Evolutionary conservation across 2,888 invertebrate species (phyloP).

Genomic region (Ectemnius continuus): DNA sequence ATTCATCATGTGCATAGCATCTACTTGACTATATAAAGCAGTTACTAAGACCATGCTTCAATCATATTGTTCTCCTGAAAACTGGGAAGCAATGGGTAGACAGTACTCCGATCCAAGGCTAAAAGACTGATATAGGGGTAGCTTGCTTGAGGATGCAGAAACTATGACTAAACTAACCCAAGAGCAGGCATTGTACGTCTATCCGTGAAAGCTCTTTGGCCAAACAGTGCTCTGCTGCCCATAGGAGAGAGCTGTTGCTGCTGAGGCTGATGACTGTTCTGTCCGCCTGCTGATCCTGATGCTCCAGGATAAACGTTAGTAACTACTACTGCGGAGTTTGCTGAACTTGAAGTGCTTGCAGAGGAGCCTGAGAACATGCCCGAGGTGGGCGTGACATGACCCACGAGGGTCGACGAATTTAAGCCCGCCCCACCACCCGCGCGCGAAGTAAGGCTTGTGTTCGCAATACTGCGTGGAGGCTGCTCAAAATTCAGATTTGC

Average conservation of each 20-base stretch:
- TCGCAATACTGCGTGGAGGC: conserved; percentile 92
- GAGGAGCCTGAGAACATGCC: conserved; percentile 81
- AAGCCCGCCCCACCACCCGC: conserved; percentile 84
- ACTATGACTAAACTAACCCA: conserved; percentile 76
- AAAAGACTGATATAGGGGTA: conserved; percentile 4
- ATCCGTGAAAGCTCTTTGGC: conserved; percentile 88
- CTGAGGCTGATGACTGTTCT: conserved; percentile 77
- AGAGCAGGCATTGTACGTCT: conserved; percentile 84
- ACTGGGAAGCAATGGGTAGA: conserved; percentile 10
- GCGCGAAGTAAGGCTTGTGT: conserved; percentile 84
- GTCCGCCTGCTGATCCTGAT: conserved; percentile 76
- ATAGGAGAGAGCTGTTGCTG: conserved; percentile 81
- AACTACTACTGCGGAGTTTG: conserved; percentile 74
- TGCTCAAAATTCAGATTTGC: conserved; percentile 95
- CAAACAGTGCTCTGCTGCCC: conserved; percentile 84
- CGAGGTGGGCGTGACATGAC: conserved; percentile 87
- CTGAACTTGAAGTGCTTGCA: conserved; percentile 73
- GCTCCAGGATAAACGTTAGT: conserved; percentile 75
- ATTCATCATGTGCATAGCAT: conserved; percentile 11
- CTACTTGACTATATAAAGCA: background rate
- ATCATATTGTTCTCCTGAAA: conserved; percentile 5
- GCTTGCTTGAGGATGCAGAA: conserved; percentile 14
- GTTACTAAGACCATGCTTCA: conserved; percentile 3
- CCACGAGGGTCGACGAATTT: conserved; percentile 82
- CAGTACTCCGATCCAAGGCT: conserved; percentile 7